Evolutionary conservation across 2,888 invertebrate genomes (phyloP), one percentile per base, ranked within the genome.

Genomic region (Hirtodrosophila alboralis): DNA sequence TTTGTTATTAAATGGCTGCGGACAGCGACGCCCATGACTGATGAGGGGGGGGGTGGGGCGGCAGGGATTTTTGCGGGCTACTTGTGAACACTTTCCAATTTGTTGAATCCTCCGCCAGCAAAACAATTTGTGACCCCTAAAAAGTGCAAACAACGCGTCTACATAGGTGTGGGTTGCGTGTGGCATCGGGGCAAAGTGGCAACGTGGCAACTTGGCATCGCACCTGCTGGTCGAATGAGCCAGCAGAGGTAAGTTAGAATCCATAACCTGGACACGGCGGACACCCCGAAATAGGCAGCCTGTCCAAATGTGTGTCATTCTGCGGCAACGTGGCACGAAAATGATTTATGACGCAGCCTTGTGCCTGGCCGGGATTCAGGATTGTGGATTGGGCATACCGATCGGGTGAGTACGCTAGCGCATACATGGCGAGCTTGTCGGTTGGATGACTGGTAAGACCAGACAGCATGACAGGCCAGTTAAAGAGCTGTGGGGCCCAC

Each of bases 61-160:
- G 26, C n/a, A 9, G 41, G 59, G n/a, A 38, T 51, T 44, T 51
- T 31, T 36, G 43, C 41, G 84, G 53, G 59, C 76, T 68, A 74
- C 77, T 77, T 75, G 79, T 79, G 80, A 85, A 81, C 83, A 86
- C 83, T 81, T 81, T 86, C 75, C 83, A 81, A 81, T 81, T 81
- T 81, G 81, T 84, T 86, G 78, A 73, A 78, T 73, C 59, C 68
- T 56, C 72, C 72, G 67, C 47, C 72, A 64, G 67, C 68, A 84
- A 79, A 83, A 79, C 86, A 85, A 85, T 79, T 85, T 79, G 86
- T 79, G 86, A 73, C 60, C 73, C 59, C 60, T 61, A 66, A 75
- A 64, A 69, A 49, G 49, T 54, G 67, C 58, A 65, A 74, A 63
- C 75, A 86, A 65, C 53, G 58, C 37, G 45, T 48, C 36, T 51